Percentiles rank a stretch among this genome's conserved stretches.
Evolutionary conservation across 2,888 invertebrate species (phyloP).

Genomic region (Nycteola revayana): DNA sequence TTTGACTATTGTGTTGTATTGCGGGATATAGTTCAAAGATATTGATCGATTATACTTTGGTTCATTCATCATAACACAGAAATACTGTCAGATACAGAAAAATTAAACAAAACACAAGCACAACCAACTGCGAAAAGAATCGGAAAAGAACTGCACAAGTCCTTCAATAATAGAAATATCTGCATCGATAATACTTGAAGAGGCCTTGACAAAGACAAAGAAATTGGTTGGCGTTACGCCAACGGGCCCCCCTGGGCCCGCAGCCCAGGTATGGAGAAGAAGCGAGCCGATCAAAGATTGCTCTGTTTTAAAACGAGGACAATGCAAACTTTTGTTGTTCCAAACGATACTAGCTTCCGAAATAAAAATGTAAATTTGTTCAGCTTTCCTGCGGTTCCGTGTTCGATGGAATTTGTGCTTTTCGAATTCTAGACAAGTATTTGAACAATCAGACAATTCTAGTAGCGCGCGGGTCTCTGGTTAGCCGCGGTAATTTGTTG

Average conservation of each 20-base stretch:
- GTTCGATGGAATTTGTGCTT: conserved; percentile 44
- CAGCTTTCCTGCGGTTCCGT: conserved; percentile 47
- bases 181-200: conserved; percentile 61
- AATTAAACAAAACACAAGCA: conserved; percentile 17
- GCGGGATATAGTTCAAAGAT: no score
- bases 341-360: conserved; percentile 56
- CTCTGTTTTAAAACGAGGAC: conserved; percentile 60
- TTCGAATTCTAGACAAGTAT: conserved; percentile 53
- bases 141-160: conserved; percentile 28
- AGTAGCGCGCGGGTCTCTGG: conserved; percentile 33
- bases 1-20: no score
- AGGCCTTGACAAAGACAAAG: conserved; percentile 67
- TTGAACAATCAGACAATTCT: conserved; percentile 48
- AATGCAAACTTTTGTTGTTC: conserved; percentile 63
- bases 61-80: no score
- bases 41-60: no score
- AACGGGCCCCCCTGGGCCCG: conserved; percentile 34
- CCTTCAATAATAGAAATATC: conserved; percentile 61
- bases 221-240: conserved; percentile 65
- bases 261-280: conserved; percentile 48
- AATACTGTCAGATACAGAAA: no score
- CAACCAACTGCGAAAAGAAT: conserved; percentile 31
- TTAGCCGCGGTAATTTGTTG: conserved; percentile 42
- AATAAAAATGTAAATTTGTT: conserved; percentile 73
- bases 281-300: conserved; percentile 69